These are phyloP conservation scores for Cnemophilus loriae DNA, from an alignment of 2,113 vertebrate species.

Conservation along the genomic window DNA sequence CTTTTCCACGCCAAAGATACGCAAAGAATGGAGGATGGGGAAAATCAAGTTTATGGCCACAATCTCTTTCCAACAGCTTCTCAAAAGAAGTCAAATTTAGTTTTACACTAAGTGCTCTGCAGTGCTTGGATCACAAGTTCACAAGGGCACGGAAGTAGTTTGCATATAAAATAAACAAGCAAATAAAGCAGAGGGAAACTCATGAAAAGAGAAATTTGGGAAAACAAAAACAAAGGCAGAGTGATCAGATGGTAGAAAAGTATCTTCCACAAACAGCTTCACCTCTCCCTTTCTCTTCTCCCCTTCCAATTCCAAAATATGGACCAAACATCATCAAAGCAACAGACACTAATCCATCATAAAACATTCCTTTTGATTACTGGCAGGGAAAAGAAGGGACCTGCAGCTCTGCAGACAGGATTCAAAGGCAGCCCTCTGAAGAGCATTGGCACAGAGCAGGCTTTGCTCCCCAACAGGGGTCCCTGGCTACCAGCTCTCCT, in stretches of 20 bases:
- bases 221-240: not conserved
- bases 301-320: not conserved
- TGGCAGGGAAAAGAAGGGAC: not conserved
- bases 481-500: not conserved
- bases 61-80: not conserved
- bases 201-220: not conserved
- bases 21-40: not conserved
- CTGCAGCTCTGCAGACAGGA: not conserved
- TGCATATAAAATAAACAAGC: not conserved
- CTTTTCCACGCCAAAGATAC: not conserved
- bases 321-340: not conserved
- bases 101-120: not conserved
- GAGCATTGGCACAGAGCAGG: not conserved
- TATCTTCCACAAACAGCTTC: not conserved
- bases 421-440: not conserved
- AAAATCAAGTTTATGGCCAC: not conserved
- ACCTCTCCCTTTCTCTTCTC: not conserved
- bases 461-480: rapidly evolving
- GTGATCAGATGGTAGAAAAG: not conserved
- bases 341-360: not conserved
- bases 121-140: slow-evolving; percentile 13
- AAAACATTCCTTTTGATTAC: not conserved
- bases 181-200: not conserved
- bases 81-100: not conserved
- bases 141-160: not conserved